Percentiles rank a stretch among this genome's conserved stretches.
Conservation (phyloP, 2,888 invertebrate species). For the Steinernema scapterisci region DNA sequence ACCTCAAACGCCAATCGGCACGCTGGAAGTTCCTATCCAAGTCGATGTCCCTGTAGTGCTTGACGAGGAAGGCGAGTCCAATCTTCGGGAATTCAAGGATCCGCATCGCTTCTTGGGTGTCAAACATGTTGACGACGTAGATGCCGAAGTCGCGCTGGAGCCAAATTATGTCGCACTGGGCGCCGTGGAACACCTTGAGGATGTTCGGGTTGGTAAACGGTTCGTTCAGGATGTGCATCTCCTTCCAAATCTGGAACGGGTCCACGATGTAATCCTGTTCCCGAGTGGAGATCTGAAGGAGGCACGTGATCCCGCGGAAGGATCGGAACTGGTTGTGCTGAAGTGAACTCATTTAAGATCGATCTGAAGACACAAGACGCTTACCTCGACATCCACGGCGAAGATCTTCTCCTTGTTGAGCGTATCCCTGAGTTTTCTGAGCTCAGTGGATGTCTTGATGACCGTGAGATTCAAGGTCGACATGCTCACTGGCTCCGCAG, state of each 20-base stretch:
- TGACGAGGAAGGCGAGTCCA: slow-evolving; percentile 79
- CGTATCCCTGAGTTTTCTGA: not conserved
- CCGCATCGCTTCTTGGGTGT: slow-evolving; percentile 74
- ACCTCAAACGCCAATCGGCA: slow-evolving; percentile 90
- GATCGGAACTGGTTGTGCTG: slow-evolving; percentile 87
- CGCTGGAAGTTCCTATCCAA: slow-evolving; percentile 89
- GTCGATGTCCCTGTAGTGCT: slow-evolving; percentile 79
- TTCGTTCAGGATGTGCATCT: slow-evolving; percentile 82
- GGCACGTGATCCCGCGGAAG: slow-evolving; percentile 90
- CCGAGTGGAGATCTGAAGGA: slow-evolving; percentile 87
- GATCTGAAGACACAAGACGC: not conserved
- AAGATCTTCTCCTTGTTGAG: slow-evolving; percentile 74
- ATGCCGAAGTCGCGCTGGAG: slow-evolving; percentile 91
- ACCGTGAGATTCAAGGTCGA: not conserved
- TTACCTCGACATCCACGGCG: slow-evolving; percentile 80
- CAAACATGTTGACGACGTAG: slow-evolving; percentile 95
- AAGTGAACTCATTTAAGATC: slow-evolving; percentile 69
- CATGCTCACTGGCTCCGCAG: not conserved
- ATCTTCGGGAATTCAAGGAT: slow-evolving; percentile 49
- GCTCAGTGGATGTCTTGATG: not conserved
- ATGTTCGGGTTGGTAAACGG: slow-evolving; percentile 86
- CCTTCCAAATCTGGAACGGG: slow-evolving; percentile 80
- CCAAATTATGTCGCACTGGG: slow-evolving; percentile 86
- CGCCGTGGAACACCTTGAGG: slow-evolving; percentile 91
- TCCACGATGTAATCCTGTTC: slow-evolving; percentile 86